Percentiles rank a stretch among this genome's conserved stretches.
These are phyloP conservation scores for Cuniculus paca DNA, from an alignment of 2,797 vertebrate species.

Conservation along the genomic window DNA sequence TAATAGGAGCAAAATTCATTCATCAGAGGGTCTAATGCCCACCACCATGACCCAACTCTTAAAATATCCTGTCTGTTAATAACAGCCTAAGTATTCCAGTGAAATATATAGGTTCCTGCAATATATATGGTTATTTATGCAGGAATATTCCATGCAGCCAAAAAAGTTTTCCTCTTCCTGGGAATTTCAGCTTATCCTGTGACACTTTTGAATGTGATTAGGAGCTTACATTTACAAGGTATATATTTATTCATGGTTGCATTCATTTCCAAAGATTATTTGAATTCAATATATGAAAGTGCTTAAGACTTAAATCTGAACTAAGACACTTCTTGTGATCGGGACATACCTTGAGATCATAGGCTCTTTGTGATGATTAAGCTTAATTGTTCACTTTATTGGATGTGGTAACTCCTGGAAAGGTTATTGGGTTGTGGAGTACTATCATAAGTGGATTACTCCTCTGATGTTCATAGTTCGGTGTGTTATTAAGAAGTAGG, in stretches of 20 bases:
- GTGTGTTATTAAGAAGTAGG: background rate
- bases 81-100: constrained; percentile 18
- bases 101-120: background rate
- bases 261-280: background rate
- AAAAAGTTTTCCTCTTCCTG: constrained; percentile 7
- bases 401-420: background rate
- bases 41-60: background rate
- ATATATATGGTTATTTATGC: background rate
- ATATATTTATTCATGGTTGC: background rate
- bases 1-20: constrained; percentile 8
- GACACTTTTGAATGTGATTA: background rate
- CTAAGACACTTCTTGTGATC: background rate
- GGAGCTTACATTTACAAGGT: background rate
- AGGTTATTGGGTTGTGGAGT: background rate
- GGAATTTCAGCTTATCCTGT: background rate
- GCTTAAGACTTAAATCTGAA: constrained; percentile 38
- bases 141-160: background rate
- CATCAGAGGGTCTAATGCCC: background rate
- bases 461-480: background rate
- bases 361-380: background rate
- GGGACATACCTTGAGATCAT: background rate
- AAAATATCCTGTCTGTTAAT: background rate
- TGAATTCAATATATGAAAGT: constrained; percentile 30
- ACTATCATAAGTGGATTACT: background rate
- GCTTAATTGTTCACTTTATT: background rate